Evolutionary conservation across 2,113 vertebrate species (phyloP).

Genomic region (Erpornis zantholeuca): DNA sequence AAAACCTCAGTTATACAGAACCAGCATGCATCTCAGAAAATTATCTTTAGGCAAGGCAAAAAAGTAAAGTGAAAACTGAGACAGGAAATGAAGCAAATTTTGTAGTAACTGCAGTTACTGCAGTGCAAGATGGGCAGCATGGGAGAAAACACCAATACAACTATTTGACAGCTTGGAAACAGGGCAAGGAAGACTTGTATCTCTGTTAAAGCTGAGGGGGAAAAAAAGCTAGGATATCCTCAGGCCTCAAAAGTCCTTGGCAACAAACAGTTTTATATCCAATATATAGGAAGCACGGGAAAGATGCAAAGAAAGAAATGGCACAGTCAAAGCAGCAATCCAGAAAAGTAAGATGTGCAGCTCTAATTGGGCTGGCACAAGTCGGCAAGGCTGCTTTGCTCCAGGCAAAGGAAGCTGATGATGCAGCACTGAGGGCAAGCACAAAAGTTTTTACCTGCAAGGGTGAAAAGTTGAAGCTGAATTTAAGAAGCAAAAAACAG

Average conservation of each 20-base stretch:
- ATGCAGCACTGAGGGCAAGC: not conserved
- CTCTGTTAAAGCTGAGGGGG: not conserved
- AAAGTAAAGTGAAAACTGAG: not conserved
- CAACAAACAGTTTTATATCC: not conserved
- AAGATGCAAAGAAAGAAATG: not conserved
- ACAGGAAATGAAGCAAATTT: not conserved
- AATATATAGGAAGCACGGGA: not conserved
- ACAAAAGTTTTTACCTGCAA: not conserved
- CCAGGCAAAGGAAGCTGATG: not conserved
- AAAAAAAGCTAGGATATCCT: not conserved
- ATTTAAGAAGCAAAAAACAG: not conserved
- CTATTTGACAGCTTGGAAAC: not conserved
- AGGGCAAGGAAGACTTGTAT: not conserved
- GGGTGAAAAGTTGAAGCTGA: not conserved
- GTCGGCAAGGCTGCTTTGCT: not conserved
- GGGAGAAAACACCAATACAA: not conserved
- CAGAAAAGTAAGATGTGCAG: not conserved
- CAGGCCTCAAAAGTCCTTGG: not conserved
- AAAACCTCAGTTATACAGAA: not conserved
- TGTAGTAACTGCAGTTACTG: not conserved
- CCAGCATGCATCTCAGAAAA: not conserved
- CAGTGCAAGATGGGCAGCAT: not conserved
- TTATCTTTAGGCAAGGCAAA: not conserved
- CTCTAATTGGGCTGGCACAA: not conserved
- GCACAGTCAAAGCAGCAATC: not conserved